phyloP scores from a whole-genome alignment of 1,140 invertebrate genomes.

The Drosophila yakuba region DNA sequence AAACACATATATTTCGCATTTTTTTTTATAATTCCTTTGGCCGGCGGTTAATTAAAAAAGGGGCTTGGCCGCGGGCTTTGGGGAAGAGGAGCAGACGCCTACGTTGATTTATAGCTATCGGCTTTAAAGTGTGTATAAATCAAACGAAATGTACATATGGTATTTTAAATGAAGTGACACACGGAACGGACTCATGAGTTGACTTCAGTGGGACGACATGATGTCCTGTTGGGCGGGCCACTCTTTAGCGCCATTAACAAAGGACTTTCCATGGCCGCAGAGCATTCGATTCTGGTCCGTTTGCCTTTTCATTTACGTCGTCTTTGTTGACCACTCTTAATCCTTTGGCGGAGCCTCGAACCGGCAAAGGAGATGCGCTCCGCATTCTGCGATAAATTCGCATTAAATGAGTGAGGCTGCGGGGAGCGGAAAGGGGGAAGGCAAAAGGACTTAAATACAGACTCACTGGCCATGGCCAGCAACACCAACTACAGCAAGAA shows the following conservation, averaged over 20 bases:
- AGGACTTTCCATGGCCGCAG: conserved; percentile 38
- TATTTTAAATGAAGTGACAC: conserved; percentile 34
- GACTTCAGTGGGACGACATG: conserved; percentile 16
- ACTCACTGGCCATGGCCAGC: conserved; percentile 54
- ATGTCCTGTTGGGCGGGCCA: conserved; percentile 16
- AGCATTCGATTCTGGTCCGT: conserved; percentile 13
- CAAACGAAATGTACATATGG: conserved; percentile 41
- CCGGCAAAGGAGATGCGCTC: conserved; percentile 28
- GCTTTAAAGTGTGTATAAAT: conserved; percentile 68
- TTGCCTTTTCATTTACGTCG: conserved; percentile 51
- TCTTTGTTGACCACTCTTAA: conserved; percentile 78
- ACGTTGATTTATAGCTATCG: conserved; percentile 66
- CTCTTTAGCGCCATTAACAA: conserved; percentile 80
- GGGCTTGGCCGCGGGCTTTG: conserved; percentile 56
- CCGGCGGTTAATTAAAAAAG: conserved; percentile 71
- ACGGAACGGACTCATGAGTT: conserved; percentile 1
- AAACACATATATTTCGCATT: conserved; percentile 20
- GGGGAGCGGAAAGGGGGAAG: not conserved
- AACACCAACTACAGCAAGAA: conserved; percentile 29
- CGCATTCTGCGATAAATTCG: conserved; percentile 79
- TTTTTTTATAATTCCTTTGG: conserved; percentile 47
- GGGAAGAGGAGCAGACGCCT: conserved; percentile 42
- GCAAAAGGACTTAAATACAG: conserved; percentile 21
- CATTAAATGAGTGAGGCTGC: conserved; percentile 55
- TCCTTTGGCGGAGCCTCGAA: conserved; percentile 34